A percentile compares a stretch with the other conserved stretches of the same genome.
Conservation (phyloP, 2,797 vertebrate species). For the Vireo griseus region DNA sequence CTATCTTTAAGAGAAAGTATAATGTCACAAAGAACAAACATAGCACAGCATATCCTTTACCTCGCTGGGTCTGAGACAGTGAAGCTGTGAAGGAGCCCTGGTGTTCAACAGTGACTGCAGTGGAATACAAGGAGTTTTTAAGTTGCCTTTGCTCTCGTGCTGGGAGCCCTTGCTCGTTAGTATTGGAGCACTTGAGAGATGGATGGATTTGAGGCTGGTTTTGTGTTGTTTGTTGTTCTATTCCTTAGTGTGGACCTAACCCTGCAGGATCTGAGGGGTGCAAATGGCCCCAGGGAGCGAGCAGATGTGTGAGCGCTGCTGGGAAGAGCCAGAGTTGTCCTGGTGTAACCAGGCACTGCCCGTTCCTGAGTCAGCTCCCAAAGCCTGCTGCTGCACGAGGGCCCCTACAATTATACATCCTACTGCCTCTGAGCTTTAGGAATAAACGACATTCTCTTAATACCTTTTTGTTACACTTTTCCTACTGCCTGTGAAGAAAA, state of each 20-base stretch:
- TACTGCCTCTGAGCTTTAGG: background rate
- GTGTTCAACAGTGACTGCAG: background rate
- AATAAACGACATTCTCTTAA: background rate
- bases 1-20: background rate
- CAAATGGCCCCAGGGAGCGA: background rate
- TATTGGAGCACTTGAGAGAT: background rate
- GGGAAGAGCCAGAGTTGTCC: background rate
- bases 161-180: background rate
- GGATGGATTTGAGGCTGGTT: background rate
- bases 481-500: background rate
- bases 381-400: background rate
- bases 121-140: background rate
- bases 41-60: background rate
- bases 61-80: background rate
- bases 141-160: background rate
- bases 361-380: background rate
- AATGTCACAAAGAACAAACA: background rate
- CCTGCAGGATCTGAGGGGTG: background rate
- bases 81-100: conserved; percentile 1
- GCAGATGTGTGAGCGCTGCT: background rate
- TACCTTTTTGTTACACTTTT: background rate
- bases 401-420: background rate
- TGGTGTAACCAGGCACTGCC: rapidly evolving
- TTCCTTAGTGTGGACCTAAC: background rate
- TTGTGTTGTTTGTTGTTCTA: background rate